Conservation (phyloP, 2,113 vertebrate genomes). For the Menura novaehollandiae region DNA sequence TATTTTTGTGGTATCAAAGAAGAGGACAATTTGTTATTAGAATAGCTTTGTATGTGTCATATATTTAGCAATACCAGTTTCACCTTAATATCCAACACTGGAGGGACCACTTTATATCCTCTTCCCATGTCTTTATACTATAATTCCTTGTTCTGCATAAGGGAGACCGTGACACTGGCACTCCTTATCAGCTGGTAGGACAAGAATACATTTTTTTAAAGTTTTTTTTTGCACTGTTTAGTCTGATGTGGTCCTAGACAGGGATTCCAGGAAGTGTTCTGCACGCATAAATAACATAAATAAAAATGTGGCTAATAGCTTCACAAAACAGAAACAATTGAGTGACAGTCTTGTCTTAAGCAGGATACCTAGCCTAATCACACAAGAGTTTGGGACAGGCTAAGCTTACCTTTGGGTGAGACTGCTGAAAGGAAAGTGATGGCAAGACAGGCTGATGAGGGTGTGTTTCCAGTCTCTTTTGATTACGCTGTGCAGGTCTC, state of each 20-base stretch:
- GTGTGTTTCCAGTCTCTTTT: background rate
- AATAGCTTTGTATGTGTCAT: background rate
- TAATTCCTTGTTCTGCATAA: background rate
- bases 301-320: background rate
- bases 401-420: background rate
- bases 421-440: background rate
- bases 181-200: background rate
- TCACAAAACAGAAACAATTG: background rate
- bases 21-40: background rate
- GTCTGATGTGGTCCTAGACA: background rate
- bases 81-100: background rate
- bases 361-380: background rate
- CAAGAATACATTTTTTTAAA: background rate
- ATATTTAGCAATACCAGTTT: background rate
- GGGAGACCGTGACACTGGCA: background rate
- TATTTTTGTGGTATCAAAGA: background rate
- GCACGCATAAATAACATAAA: background rate
- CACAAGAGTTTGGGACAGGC: background rate
- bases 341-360: background rate
- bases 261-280: background rate
- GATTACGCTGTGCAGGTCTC: accelerated
- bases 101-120: background rate
- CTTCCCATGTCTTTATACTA: background rate
- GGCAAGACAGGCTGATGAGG: background rate
- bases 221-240: background rate